phyloP scores from a whole-genome alignment of 2,888 invertebrate genomes.

The Lepas anatifera region DNA sequence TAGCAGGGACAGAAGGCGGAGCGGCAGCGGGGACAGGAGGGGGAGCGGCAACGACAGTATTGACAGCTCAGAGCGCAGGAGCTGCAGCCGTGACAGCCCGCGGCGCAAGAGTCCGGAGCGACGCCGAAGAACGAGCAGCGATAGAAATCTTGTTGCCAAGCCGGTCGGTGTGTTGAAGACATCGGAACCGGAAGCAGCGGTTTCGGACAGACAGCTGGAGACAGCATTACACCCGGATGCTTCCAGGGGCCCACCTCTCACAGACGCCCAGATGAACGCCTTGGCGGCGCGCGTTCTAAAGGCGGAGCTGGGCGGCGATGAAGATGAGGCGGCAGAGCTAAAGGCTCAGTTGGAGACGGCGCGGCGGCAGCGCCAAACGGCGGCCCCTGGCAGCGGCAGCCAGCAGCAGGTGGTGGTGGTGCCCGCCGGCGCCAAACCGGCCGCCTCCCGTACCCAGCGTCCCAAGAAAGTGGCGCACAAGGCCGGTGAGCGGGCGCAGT shows the following conservation, averaged over 20 bases:
- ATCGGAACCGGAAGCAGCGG: background rate
- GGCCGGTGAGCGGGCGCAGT: conserved; percentile 56
- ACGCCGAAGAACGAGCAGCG: conserved; percentile 17
- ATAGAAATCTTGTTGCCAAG: background rate
- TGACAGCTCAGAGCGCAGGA: too few species aligned
- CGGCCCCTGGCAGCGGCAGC: background rate
- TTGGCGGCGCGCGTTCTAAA: conserved; percentile 81
- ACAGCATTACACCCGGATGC: background rate
- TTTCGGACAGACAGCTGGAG: background rate
- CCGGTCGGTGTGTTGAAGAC: background rate
- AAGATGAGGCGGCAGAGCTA: conserved; percentile 30
- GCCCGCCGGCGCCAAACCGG: background rate
- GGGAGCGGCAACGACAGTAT: conserved; percentile 16
- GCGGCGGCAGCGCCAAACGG: background rate
- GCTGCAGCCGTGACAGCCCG: too few species aligned
- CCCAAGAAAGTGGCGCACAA: conserved; percentile 36
- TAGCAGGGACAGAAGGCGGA: background rate
- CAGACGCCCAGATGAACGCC: conserved; percentile 76
- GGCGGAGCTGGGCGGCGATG: conserved; percentile 85
- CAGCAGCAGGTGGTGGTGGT: background rate
- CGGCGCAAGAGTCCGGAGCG: too few species aligned
- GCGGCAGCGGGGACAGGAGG: background rate
- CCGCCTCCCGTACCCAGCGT: conserved; percentile 13
- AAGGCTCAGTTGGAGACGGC: conserved; percentile 15
- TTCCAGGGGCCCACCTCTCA: conserved; percentile 33